Conservation (phyloP, 2,797 vertebrate species). For the Dermochelys coriacea region DNA sequence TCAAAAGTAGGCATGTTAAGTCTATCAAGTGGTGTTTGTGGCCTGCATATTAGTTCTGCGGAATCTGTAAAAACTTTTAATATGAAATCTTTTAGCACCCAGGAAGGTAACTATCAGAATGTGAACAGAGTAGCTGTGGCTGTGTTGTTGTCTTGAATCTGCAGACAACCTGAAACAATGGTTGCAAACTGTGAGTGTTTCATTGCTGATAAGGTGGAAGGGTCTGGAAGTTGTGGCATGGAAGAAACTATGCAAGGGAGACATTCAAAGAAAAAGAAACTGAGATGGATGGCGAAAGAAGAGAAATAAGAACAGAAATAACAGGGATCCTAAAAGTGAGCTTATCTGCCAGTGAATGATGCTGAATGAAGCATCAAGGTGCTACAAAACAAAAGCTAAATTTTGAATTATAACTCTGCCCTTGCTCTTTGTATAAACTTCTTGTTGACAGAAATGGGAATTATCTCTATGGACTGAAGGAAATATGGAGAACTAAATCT, state of each 20-base stretch:
- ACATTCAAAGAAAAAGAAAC: not conserved
- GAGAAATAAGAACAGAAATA: not conserved
- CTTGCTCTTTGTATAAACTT: not conserved
- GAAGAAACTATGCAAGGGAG: not conserved
- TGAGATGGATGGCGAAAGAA: not conserved
- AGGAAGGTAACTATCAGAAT: too few species aligned
- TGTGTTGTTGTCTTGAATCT: too few species aligned
- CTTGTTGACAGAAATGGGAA: not conserved
- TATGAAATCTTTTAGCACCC: too few species aligned
- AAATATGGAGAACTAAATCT: not conserved
- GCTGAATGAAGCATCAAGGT: not conserved
- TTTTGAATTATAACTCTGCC: not conserved
- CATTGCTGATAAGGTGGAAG: not conserved
- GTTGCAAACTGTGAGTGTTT: too few species aligned
- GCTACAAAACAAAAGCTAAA: not conserved
- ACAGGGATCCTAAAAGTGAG: not conserved
- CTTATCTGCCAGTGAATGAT: not conserved
- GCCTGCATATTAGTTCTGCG: not conserved
- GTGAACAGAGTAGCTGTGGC: too few species aligned
- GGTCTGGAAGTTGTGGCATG: not conserved
- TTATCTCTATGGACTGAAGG: not conserved
- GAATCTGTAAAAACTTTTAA: not conserved
- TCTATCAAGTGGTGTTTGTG: not conserved
- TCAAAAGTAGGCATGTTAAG: not conserved
- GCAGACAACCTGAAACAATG: too few species aligned